phyloP scores from a whole-genome alignment of 2,888 invertebrate species.

The Mimumesa dahlbomi region DNA sequence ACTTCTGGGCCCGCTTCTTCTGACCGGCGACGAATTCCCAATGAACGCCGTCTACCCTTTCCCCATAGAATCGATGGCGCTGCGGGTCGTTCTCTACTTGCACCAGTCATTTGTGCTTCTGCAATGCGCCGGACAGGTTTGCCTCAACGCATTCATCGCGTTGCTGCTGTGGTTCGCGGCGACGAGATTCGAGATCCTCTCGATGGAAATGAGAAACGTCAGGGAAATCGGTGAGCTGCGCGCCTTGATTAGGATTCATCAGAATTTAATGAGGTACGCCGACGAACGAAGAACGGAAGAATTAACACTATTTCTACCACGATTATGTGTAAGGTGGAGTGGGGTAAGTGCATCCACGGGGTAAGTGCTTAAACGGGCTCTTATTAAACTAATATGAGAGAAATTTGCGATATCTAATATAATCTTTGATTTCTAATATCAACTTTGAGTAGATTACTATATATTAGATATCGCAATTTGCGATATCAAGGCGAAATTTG shows the following conservation, averaged over 20 bases:
- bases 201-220: constrained; percentile 37
- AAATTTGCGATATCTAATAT: too few relatives aligned
- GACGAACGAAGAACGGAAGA: too few relatives aligned
- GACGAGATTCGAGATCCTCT: constrained; percentile 66
- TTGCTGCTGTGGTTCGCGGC: constrained; percentile 66
- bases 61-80: constrained; percentile 40
- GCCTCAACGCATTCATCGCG: constrained; percentile 61
- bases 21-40: constrained; percentile 56
- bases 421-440: too few relatives aligned
- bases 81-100: constrained; percentile 52
- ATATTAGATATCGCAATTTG: too few relatives aligned
- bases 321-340: too few relatives aligned
- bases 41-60: constrained; percentile 71
- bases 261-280: constrained; percentile 1
- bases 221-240: neutral
- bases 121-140: constrained; percentile 59
- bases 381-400: too few relatives aligned
- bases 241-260: constrained; percentile 6
- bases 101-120: constrained; percentile 59
- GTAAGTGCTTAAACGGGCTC: too few relatives aligned
- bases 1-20: constrained; percentile 62
- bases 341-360: too few relatives aligned
- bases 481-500: too few relatives aligned
- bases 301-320: too few relatives aligned
- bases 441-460: too few relatives aligned